A percentile compares a stretch with the other conserved stretches of the same genome.
phyloP scores from a whole-genome alignment of 2,113 vertebrate species.

The Andinoacara biseriatus region DNA sequence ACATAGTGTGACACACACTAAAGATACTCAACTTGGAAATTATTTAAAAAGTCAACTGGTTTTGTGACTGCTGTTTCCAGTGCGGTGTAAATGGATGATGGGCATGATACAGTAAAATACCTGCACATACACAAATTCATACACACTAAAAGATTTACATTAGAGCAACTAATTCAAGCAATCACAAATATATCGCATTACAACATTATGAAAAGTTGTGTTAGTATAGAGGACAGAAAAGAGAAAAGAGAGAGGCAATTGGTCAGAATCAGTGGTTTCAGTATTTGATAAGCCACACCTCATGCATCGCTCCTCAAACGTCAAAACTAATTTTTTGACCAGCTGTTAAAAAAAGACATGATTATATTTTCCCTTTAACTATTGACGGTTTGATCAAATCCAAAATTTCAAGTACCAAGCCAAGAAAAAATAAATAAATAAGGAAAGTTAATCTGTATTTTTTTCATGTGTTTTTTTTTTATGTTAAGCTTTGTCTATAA shows the following conservation, averaged over 20 bases:
- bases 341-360: conserved; percentile 26
- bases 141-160: background rate
- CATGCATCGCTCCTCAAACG: background rate
- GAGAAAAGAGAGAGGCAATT: background rate
- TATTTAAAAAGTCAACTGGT: background rate
- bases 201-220: background rate
- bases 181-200: background rate
- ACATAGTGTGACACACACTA: background rate
- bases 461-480: no score
- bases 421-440: background rate
- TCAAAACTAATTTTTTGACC: conserved; percentile 8
- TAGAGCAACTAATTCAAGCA: background rate
- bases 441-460: conserved; percentile 33
- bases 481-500: conserved; percentile 63
- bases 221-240: background rate
- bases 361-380: conserved; percentile 8
- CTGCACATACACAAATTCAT: background rate
- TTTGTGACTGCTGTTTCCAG: background rate
- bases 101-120: background rate
- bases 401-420: conserved; percentile 41
- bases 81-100: background rate
- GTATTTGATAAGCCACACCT: background rate
- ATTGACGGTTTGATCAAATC: conserved; percentile 47
- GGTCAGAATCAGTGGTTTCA: background rate
- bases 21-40: conserved; percentile 1